Evolutionary conservation across 1,140 invertebrate species (phyloP).

Genomic region (Cotesia vestalis): DNA sequence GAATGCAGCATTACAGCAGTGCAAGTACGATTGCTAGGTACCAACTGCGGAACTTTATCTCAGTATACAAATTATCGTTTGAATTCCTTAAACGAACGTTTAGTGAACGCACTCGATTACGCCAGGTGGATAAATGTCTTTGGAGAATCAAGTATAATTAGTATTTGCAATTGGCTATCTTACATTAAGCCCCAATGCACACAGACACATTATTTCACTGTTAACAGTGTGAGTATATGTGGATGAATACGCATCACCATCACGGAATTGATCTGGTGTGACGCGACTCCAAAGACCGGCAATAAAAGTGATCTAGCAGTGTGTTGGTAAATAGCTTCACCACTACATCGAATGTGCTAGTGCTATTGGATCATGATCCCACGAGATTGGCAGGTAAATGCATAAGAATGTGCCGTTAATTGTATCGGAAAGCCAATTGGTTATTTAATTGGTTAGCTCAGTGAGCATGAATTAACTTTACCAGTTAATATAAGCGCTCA

Average conservation of each 20-base stretch:
- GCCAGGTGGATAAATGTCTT: slow-evolving; percentile 19
- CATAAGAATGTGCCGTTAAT: slow-evolving; percentile 60
- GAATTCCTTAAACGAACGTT: slow-evolving; percentile 15
- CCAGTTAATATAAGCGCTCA: no score
- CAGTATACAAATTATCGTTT: slow-evolving; percentile 14
- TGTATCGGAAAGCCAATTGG: slow-evolving; percentile 56
- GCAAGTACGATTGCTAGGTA: background rate
- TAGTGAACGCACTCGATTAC: slow-evolving; percentile 19
- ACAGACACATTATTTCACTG: background rate
- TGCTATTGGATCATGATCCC: slow-evolving; percentile 41
- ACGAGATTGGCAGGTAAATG: slow-evolving; percentile 49
- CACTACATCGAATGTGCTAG: background rate
- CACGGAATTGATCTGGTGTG: slow-evolving; percentile 12
- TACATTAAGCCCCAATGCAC: background rate
- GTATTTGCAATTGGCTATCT: slow-evolving; percentile 28
- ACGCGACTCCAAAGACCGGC: background rate
- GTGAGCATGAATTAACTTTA: slow-evolving; percentile 33
- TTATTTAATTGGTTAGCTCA: slow-evolving; percentile 58
- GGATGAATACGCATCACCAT: slow-evolving; percentile 6
- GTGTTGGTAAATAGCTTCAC: no score
- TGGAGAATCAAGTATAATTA: slow-evolving; percentile 18
- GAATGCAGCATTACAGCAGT: slow-evolving; percentile 43
- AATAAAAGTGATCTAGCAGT: no score
- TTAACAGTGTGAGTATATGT: background rate
- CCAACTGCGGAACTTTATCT: slow-evolving; percentile 13